A percentile compares a stretch with the other conserved stretches of the same genome.
Conservation (phyloP, 2,888 invertebrate genomes). For the Gymnoscelis rufifasciata region DNA sequence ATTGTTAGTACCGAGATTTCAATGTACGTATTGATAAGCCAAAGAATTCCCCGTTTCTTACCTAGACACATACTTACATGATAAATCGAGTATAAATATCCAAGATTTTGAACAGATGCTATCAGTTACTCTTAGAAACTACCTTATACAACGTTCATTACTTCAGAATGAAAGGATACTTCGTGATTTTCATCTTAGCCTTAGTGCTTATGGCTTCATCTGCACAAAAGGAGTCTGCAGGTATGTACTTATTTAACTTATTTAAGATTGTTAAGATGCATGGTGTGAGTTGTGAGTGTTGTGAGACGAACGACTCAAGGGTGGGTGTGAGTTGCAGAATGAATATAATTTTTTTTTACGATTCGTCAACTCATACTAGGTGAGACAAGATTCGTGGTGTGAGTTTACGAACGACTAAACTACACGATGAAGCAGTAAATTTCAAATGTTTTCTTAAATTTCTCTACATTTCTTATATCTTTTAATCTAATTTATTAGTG, state of each 20-base stretch:
- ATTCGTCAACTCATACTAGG: too few relatives aligned
- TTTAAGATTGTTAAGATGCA: too few relatives aligned
- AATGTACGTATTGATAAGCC: neutral
- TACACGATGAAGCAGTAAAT: too few relatives aligned
- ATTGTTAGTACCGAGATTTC: neutral
- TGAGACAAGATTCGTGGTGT: too few relatives aligned
- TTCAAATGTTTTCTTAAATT: too few relatives aligned
- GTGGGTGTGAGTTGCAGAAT: too few relatives aligned
- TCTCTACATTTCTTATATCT: too few relatives aligned
- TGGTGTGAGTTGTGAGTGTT: neutral
- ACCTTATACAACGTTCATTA: neutral
- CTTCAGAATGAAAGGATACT: conserved; percentile 20
- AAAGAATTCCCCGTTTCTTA: conserved; percentile 13
- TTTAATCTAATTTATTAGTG: too few relatives aligned
- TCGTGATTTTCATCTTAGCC: conserved; percentile 20
- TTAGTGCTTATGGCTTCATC: conserved; percentile 15
- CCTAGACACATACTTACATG: conserved; percentile 7
- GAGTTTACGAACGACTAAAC: too few relatives aligned
- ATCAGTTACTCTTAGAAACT: conserved; percentile 3
- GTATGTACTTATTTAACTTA: conserved; percentile 5
- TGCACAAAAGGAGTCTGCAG: conserved; percentile 7
- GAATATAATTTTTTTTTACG: too few relatives aligned
- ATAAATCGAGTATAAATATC: conserved; percentile 12
- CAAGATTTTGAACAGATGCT: neutral
- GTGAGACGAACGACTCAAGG: too few relatives aligned